Evolutionary conservation across 2,113 vertebrate genomes (phyloP).

Genomic region (Zosterops borbonicus): DNA sequence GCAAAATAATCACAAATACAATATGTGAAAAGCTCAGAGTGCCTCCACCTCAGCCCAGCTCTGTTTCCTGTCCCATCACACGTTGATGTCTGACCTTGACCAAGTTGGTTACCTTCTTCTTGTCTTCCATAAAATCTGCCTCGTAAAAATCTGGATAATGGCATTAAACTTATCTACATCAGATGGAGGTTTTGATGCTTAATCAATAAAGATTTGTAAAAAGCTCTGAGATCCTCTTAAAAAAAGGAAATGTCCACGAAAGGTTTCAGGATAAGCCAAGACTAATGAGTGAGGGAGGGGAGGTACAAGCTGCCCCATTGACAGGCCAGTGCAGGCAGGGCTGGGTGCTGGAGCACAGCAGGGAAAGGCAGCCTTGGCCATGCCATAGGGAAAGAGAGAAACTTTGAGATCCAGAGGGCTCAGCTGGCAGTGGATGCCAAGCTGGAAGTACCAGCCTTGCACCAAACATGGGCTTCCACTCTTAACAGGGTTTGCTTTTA

Average conservation of each 20-base stretch:
- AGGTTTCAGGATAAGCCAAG: not conserved
- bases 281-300: not conserved
- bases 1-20: not conserved
- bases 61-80: not conserved
- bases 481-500: not conserved
- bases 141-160: conserved; percentile 47
- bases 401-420: not conserved
- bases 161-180: conserved; percentile 53
- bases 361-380: not conserved
- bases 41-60: not conserved
- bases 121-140: conserved; percentile 45
- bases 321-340: not conserved
- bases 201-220: conserved; percentile 58
- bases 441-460: not conserved
- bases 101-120: not conserved
- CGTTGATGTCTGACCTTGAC: conserved; percentile 37
- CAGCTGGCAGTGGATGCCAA: not conserved
- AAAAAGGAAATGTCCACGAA: not conserved
- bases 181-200: conserved; percentile 49
- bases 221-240: not conserved
- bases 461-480: not conserved
- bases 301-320: not conserved
- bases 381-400: not conserved
- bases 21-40: not conserved
- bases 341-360: not conserved